Base-by-base conservation (phyloP, 2,888 invertebrate genomes). In the Apeira syringaria region DNA sequence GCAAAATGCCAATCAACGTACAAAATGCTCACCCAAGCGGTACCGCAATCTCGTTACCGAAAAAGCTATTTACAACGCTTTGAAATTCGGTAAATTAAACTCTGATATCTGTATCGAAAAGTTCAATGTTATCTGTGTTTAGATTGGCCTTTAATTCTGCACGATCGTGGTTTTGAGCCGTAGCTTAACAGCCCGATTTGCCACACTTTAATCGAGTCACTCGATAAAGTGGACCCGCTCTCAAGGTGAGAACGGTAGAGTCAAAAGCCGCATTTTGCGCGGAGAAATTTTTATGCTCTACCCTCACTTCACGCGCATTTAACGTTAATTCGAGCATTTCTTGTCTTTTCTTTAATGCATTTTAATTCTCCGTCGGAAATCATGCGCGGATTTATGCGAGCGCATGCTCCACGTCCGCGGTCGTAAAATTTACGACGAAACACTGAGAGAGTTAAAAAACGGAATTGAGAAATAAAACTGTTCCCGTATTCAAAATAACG, bases 231-330 rank as follows among this genome's bases (percentile, higher is more conserved):
- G 76, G 74, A 64, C 68, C 61, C 68, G 65, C 67, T 72, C 66
- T 70, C 77, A 81, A 82, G 82, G 80, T 78, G 79, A 77, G 75
- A 77, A 78, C 68, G 68, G 64, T 58, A 49, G 61, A 68, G 74
- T 82, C 76, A 76, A 81, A 81, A 76, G 72, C 63, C 69, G 67
- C 64, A 66, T 68, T 73, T 73, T 69, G 68, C 66, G 71, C 68
- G 72, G 72, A 76, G 80, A 80, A 79, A 76, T 78, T 83, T 84
- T 87, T 81, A 86, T 81, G 73, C 77, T 63, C 56, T 74, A 69
- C 57, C 56, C 80, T 86, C 80, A 87, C 88, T 88, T 88, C 87
- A 88, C 83, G 88, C 78, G 61, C 72, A 65, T 84, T 85, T 80
- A 80, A 68, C 73, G 68, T 81, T 82, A 79, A 83, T 84, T 82